These are phyloP conservation scores for Melieria picta DNA, from an alignment of 2,888 invertebrate species.

Conservation along the genomic window DNA sequence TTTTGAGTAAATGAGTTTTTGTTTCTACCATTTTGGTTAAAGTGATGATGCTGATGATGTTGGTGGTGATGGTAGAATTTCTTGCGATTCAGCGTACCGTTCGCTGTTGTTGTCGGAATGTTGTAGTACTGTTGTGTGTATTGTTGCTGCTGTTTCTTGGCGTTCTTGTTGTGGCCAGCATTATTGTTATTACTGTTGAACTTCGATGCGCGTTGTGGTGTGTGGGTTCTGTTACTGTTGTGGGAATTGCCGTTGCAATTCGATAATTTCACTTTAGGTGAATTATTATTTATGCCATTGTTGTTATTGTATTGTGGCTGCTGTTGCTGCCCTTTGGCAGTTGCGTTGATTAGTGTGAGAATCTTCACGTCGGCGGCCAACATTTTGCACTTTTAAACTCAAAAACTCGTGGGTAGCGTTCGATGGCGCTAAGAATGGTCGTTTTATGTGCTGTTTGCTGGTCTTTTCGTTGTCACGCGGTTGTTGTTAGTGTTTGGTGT, in stretches of 20 bases:
- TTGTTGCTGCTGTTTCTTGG: conserved; percentile 33
- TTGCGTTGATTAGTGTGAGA: conserved; percentile 46
- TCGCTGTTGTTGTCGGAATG: conserved; percentile 29
- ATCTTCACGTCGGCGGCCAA: conserved; percentile 55
- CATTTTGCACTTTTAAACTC: conserved; percentile 35
- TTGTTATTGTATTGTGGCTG: conserved; percentile 30
- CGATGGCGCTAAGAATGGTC: neutral
- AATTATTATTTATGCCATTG: conserved; percentile 41
- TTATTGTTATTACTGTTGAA: conserved; percentile 32
- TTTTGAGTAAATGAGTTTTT: conserved; percentile 41
- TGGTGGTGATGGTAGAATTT: conserved; percentile 39
- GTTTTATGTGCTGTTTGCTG: too few relatives aligned
- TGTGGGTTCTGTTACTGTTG: conserved; percentile 30
- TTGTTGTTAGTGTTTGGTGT: too few relatives aligned
- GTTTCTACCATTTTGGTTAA: conserved; percentile 39
- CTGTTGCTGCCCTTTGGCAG: conserved; percentile 37
- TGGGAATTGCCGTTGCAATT: conserved; percentile 38
- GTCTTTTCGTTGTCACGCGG: too few relatives aligned
- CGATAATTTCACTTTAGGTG: conserved; percentile 5
- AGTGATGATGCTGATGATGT: conserved; percentile 39
- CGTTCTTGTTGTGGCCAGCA: conserved; percentile 21
- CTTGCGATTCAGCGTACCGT: conserved; percentile 40
- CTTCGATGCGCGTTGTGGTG: conserved; percentile 36
- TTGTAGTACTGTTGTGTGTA: conserved; percentile 33
- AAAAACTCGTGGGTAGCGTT: neutral